Percentiles rank a stretch among this genome's conserved stretches.
These are phyloP conservation scores for Ceratina japonica DNA, from an alignment of 1,140 invertebrate species.

Conservation along the genomic window DNA sequence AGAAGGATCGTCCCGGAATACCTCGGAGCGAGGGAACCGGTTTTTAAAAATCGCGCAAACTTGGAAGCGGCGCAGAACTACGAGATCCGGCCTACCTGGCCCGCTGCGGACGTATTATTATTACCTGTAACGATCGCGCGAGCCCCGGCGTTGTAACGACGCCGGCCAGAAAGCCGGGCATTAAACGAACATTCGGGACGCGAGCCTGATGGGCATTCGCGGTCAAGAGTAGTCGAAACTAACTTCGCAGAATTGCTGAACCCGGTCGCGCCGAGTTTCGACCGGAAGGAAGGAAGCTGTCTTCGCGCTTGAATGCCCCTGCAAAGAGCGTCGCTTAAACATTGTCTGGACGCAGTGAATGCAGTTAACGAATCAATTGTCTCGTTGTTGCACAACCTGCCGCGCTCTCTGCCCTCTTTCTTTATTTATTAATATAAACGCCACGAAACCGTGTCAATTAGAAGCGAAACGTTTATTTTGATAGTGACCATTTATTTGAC, in stretches of 20 bases:
- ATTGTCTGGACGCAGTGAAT: constrained; percentile 18
- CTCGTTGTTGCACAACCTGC: background rate
- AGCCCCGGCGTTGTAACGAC: constrained; percentile 20
- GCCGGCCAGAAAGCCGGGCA: constrained; percentile 12
- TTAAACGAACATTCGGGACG: constrained; percentile 25
- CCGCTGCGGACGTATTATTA: constrained; percentile 24
- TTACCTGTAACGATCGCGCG: constrained; percentile 36
- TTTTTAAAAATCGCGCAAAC: constrained; percentile 47
- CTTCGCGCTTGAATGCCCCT: constrained; percentile 31
- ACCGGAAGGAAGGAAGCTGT: constrained; percentile 51
- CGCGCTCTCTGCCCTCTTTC: too few species aligned
- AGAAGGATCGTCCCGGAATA: constrained; percentile 30
- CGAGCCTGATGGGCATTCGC: constrained; percentile 33
- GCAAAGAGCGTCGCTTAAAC: constrained; percentile 31
- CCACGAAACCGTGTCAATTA: too few species aligned
- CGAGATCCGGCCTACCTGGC: constrained; percentile 30
- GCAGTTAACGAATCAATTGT: constrained; percentile 36
- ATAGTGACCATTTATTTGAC: too few species aligned
- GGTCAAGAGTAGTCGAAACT: constrained; percentile 40
- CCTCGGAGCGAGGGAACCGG: constrained; percentile 9
- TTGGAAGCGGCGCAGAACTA: constrained; percentile 2
- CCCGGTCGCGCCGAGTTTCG: constrained; percentile 24
- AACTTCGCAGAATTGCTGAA: constrained; percentile 43
- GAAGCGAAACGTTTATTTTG: too few species aligned
- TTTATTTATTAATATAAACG: too few species aligned